Evolutionary conservation across 2,888 invertebrate species (phyloP), one percentile per base, ranked within the genome.

Genomic region (Pasiphila rectangulata): DNA sequence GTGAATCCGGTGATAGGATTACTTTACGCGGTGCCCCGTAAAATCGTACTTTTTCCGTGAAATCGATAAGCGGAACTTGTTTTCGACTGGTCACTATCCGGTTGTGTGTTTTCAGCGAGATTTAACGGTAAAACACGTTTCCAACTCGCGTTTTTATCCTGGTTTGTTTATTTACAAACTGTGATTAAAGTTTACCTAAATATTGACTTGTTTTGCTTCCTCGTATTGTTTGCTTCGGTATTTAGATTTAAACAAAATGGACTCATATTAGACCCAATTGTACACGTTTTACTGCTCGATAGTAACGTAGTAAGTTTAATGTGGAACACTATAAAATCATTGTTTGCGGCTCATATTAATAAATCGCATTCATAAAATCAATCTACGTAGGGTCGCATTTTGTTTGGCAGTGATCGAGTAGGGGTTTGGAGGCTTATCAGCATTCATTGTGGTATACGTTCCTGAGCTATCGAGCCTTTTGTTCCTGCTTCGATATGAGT

Each of bases 111-210:
- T 84, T 83, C 84, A 81, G 79, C 59, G 61, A 64, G 52, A 61
- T 56, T 57, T 81, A 87, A 86, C 87, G 82, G 87, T 81, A 84
- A 81, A 82, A 86, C 87, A 59, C 54, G 87, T 85, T 83, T 69
- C 67, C 57, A 59, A 66, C 69, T 72, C 74, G 70, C 68, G 66
- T 69, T 75, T 76, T 75, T 68, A 68, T 67, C 58, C 57, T 48
- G 46, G 49, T 43, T 52, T 64, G 63, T 77, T 75, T 82, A 80
- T 82, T 82, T 82, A 83, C 80, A 76, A 79, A 76, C 70, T 64
- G 62, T 52, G 53, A 59, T 56, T 55, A 59, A 60, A 69, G 64
- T 59, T 43, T 59, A 57, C 56, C 32, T 61, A 53, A 56, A 57
- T 48, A 35, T 46, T 52, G 41, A 51, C 46, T 35, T 49, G 55